Percentiles rank a stretch among this genome's conserved stretches.
Evolutionary conservation across 2,797 vertebrate genomes (phyloP).

Genomic region (Onychomys leucogaster): DNA sequence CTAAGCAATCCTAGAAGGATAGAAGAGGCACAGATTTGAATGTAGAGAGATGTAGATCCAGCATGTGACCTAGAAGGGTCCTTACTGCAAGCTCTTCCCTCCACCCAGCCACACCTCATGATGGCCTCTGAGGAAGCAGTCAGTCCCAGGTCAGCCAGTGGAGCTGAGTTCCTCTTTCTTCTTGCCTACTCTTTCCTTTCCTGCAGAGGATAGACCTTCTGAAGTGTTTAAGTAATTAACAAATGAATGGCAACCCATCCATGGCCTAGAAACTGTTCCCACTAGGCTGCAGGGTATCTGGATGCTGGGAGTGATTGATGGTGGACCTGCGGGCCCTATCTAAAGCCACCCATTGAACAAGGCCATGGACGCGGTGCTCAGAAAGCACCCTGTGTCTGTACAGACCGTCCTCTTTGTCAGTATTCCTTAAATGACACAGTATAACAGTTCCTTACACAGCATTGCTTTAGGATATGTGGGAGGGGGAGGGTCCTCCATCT

Average conservation of each 20-base stretch:
- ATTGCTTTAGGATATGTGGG: neutral
- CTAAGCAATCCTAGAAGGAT: accelerated
- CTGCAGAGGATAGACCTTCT: neutral
- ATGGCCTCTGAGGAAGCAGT: neutral
- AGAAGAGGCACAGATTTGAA: neutral
- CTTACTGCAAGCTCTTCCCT: accelerated
- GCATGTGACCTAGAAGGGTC: too few species aligned
- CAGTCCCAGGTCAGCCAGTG: neutral
- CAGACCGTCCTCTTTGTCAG: neutral
- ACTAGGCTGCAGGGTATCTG: too few species aligned
- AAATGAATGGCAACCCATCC: too few species aligned
- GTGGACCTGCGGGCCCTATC: neutral
- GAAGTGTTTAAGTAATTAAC: neutral
- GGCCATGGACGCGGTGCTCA: neutral
- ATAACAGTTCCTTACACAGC: neutral
- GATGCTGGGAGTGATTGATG: accelerated
- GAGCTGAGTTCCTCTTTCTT: neutral
- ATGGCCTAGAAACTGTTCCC: neutral
- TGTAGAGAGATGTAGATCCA: neutral
- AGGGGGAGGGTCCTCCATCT: neutral
- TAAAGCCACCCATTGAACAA: neutral
- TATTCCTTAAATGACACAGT: neutral
- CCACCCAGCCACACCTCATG: neutral
- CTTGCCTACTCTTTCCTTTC: neutral
- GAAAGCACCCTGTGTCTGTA: neutral